Evolutionary conservation across 2,113 vertebrate species (phyloP).

Genomic region (Nanorana parkeri): DNA sequence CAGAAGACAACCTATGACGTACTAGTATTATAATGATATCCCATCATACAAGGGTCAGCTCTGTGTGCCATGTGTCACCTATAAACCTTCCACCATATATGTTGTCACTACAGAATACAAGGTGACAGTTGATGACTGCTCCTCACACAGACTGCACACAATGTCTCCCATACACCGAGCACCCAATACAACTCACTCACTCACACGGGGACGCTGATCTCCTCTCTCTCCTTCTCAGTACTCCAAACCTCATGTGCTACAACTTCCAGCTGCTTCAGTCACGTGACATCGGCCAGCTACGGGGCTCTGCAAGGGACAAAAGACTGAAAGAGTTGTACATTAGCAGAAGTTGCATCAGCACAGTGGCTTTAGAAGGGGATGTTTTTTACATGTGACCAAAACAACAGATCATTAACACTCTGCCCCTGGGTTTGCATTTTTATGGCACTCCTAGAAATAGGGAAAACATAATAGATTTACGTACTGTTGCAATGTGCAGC

Average conservation of each 20-base stretch:
- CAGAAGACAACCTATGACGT: too few relatives aligned
- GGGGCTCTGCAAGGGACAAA: background rate
- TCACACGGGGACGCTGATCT: background rate
- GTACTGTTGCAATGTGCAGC: too few relatives aligned
- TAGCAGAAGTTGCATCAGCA: background rate
- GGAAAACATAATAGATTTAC: too few relatives aligned
- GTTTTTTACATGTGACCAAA: too few relatives aligned
- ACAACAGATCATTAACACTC: too few relatives aligned
- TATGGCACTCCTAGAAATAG: too few relatives aligned
- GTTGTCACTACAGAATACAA: background rate
- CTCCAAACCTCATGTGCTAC: background rate
- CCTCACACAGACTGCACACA: too few relatives aligned
- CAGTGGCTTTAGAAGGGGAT: too few relatives aligned
- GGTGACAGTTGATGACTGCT: background rate
- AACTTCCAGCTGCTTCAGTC: background rate
- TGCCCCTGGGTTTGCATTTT: too few relatives aligned
- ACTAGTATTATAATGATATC: too few relatives aligned
- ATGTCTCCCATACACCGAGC: background rate
- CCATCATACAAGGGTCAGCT: too few relatives aligned
- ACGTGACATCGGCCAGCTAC: constrained; percentile 17
- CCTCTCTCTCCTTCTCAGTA: background rate
- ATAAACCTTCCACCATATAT: background rate
- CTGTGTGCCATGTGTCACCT: too few relatives aligned
- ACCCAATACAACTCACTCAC: background rate
- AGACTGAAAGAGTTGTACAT: background rate